Evolutionary conservation across 2,888 invertebrate species (phyloP).

Genomic region (Timema podura): DNA sequence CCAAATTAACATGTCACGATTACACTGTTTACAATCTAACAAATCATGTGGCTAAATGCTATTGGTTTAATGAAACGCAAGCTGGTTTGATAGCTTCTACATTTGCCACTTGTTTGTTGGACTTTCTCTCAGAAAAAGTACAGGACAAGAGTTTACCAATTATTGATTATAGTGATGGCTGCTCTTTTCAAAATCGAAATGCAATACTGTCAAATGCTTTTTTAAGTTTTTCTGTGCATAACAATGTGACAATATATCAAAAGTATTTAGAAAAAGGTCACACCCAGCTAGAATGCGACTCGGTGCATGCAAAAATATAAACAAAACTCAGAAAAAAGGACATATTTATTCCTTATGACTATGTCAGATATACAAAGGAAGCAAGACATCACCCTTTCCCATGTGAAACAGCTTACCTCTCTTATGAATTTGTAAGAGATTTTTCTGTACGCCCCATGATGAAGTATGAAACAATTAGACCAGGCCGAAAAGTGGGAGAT

Average conservation of each 20-base stretch:
- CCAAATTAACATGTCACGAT: conserved; percentile 5
- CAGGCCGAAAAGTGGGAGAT: not conserved
- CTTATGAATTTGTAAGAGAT: not conserved
- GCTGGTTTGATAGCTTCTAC: not conserved
- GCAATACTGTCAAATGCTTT: conserved; percentile 1
- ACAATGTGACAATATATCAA: not conserved
- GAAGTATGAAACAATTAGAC: not conserved
- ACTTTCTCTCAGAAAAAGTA: not conserved
- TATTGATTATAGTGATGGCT: not conserved
- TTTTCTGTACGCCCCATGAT: not conserved
- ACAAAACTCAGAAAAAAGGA: not conserved
- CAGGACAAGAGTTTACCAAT: not conserved
- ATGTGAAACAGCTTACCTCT: not conserved
- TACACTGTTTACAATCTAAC: not conserved
- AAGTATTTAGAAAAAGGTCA: conserved; percentile 6
- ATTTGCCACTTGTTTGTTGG: not conserved
- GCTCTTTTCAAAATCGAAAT: not conserved
- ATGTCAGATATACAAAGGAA: conserved; percentile 7
- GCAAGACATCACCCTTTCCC: not conserved
- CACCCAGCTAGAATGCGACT: not conserved
- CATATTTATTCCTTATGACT: not conserved
- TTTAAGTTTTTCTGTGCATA: not conserved
- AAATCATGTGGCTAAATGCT: not conserved
- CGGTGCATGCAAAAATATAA: not conserved
- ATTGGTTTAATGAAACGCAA: conserved; percentile 2